phyloP scores from a whole-genome alignment of 2,888 invertebrate species.

The Ctenicera cuprea region DNA sequence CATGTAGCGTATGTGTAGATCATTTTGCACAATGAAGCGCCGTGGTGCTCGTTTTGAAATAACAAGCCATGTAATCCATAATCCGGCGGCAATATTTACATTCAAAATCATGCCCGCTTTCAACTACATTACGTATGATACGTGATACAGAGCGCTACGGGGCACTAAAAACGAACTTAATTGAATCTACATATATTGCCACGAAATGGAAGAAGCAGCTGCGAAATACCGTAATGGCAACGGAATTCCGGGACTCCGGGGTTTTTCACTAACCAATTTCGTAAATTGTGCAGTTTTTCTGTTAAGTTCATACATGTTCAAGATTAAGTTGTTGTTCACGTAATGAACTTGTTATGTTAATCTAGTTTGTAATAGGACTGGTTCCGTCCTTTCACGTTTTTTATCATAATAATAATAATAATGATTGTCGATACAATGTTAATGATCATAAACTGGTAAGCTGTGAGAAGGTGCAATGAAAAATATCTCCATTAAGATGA shows the following conservation, averaged over 20 bases:
- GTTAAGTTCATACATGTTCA: background rate
- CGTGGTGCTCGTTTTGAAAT: constrained; percentile 23
- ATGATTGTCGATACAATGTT: no score
- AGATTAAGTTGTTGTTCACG: background rate
- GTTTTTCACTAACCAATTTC: constrained; percentile 34
- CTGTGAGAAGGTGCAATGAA: no score
- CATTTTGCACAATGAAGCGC: background rate
- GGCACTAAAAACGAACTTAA: constrained; percentile 48
- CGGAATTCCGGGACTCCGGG: constrained; percentile 14
- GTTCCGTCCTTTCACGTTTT: no score
- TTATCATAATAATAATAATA: no score
- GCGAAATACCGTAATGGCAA: constrained; percentile 31
- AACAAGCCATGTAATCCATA: constrained; percentile 37
- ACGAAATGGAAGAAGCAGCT: constrained; percentile 47
- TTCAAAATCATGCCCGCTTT: constrained; percentile 36
- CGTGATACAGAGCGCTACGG: constrained; percentile 34
- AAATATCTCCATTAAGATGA: no score
- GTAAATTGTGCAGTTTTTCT: constrained; percentile 13
- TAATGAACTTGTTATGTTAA: no score
- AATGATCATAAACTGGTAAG: no score
- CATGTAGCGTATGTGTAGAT: background rate
- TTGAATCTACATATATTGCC: constrained; percentile 45
- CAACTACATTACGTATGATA: constrained; percentile 37
- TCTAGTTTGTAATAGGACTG: no score
- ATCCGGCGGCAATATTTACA: constrained; percentile 35